Evolutionary conservation across 1,140 invertebrate species (phyloP).

Genomic region (Scaptomyza graminum): DNA sequence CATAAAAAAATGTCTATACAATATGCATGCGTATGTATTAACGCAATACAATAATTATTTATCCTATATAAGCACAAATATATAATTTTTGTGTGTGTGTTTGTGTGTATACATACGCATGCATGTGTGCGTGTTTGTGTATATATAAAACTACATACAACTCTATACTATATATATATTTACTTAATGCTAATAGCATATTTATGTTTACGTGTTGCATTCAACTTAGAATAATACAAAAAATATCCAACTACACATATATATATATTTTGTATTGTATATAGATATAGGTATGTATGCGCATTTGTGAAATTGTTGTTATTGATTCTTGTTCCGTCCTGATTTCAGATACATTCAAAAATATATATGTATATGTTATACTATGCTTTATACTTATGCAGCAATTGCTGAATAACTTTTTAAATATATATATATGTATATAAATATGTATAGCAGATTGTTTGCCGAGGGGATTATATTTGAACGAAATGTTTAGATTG

Average conservation of each 20-base stretch:
- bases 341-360: constrained; percentile 3
- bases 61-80: constrained; percentile 10
- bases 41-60: neutral
- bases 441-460: constrained; percentile 3
- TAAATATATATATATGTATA: constrained; percentile 1
- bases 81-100: constrained; percentile 15
- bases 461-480: constrained; percentile 20
- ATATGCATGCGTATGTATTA: constrained; percentile 28
- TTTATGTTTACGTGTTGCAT: constrained; percentile 15
- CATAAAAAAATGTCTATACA: constrained; percentile 62
- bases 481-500: constrained; percentile 29
- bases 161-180: constrained; percentile 52
- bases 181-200: constrained; percentile 53
- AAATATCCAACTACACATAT: constrained; percentile 52
- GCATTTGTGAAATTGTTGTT: constrained; percentile 3
- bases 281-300: constrained; percentile 25
- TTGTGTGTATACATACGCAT: constrained; percentile 9
- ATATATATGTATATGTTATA: constrained; percentile 11
- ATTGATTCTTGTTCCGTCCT: constrained; percentile 10
- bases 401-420: constrained; percentile 6
- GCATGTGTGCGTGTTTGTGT: constrained; percentile 14
- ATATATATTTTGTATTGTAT: constrained; percentile 10
- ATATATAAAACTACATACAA: constrained; percentile 61
- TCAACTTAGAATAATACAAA: constrained; percentile 43
- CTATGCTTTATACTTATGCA: constrained; percentile 2